phyloP scores from a whole-genome alignment of 2,113 vertebrate genomes.

The Coptodon bakossiorum region DNA sequence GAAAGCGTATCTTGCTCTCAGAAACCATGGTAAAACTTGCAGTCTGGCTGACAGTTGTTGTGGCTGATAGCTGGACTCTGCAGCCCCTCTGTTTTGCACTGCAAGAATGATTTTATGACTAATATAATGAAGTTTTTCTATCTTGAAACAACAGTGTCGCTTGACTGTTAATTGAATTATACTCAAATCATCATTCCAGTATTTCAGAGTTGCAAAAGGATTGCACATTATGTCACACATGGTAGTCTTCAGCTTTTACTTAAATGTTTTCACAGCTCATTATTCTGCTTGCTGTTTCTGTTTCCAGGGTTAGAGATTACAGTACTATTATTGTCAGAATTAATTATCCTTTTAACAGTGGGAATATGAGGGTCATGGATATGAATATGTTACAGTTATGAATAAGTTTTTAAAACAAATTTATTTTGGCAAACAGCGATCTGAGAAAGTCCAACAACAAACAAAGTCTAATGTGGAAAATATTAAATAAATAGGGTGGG shows the following conservation, averaged over 20 bases:
- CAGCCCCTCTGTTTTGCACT: not conserved
- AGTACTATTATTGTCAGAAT: not conserved
- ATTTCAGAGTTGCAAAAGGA: not conserved
- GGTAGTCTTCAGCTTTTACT: not conserved
- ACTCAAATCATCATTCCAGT: not conserved
- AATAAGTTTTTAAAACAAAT: not conserved
- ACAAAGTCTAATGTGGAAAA: conserved; percentile 37
- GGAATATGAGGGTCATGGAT: not conserved
- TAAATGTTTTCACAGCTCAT: not conserved
- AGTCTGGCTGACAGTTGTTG: not conserved
- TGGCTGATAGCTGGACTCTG: not conserved
- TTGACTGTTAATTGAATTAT: not conserved
- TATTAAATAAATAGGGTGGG: not conserved
- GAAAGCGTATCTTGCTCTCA: conserved; percentile 15
- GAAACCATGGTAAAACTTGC: not conserved
- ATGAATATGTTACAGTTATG: not conserved
- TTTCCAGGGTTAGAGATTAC: not conserved
- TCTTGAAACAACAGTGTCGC: not conserved
- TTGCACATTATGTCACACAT: not conserved
- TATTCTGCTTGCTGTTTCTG: not conserved
- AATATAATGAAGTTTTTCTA: not conserved
- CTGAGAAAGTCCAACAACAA: conserved; percentile 15
- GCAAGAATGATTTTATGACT: not conserved
- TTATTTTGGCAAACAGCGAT: conserved; percentile 11
- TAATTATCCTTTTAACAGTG: not conserved